Conservation (phyloP, 2,888 invertebrate genomes). For the Eupithecia subumbrata region DNA sequence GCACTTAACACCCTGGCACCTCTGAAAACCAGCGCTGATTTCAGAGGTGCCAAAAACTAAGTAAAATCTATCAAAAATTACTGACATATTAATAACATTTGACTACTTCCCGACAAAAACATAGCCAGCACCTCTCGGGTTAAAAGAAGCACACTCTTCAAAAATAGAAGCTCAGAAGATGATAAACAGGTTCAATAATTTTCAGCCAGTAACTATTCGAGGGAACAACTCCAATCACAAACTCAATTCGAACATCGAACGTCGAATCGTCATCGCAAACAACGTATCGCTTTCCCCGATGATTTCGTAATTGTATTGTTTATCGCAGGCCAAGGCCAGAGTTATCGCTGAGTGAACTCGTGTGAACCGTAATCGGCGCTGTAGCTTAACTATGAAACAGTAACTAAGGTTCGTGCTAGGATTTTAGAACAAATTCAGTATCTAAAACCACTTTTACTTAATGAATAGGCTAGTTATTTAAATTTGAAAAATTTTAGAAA, state of each 20-base stretch:
- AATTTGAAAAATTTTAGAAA: too few species aligned
- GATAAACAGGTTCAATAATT: neutral
- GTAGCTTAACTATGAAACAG: slow-evolving; percentile 26
- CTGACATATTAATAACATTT: neutral
- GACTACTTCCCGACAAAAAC: neutral
- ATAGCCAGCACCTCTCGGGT: neutral
- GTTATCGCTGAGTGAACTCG: slow-evolving; percentile 67
- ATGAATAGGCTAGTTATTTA: too few species aligned
- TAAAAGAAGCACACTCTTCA: neutral
- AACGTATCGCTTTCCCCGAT: slow-evolving; percentile 50
- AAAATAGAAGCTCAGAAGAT: neutral
- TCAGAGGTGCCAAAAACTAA: too few species aligned
- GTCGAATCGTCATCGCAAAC: slow-evolving; percentile 32
- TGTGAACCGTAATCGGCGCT: slow-evolving; percentile 56
- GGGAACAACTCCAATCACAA: neutral
- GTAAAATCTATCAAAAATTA: neutral
- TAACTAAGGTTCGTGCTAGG: slow-evolving; percentile 49
- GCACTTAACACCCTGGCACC: too few species aligned
- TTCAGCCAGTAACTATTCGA: neutral
- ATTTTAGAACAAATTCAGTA: neutral
- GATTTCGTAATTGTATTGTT: slow-evolving; percentile 70
- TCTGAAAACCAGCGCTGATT: too few species aligned
- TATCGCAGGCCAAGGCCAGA: slow-evolving; percentile 73
- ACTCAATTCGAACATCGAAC: neutral
- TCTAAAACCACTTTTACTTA: too few species aligned